Conservation (phyloP, 1,140 invertebrate genomes). For the Agrypnia vestita region DNA sequence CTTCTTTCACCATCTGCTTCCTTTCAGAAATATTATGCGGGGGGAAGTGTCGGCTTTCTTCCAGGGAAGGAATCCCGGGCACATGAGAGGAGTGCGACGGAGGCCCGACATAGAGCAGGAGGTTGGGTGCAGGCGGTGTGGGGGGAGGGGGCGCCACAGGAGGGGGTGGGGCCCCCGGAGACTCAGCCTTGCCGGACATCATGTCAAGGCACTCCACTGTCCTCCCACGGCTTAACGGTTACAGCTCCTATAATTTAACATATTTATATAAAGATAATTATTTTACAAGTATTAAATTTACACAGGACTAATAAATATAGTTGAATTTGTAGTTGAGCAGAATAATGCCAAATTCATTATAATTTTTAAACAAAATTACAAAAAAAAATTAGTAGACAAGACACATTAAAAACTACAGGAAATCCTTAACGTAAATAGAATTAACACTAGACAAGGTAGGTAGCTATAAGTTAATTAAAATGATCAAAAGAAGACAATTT, state of each 20-base stretch:
- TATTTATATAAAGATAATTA: too few relatives aligned
- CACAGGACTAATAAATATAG: too few relatives aligned
- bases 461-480: too few relatives aligned
- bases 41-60: slow-evolving; percentile 18
- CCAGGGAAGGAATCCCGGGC: slow-evolving; percentile 20
- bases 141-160: slow-evolving; percentile 39
- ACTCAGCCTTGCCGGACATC: slow-evolving; percentile 55
- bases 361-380: too few relatives aligned
- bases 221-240: slow-evolving; percentile 25
- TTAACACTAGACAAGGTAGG: too few relatives aligned
- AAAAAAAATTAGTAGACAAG: too few relatives aligned
- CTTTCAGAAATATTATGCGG: slow-evolving; percentile 9
- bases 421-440: too few relatives aligned
- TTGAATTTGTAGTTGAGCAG: too few relatives aligned
- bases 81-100: background rate
- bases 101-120: slow-evolving; percentile 54
- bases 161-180: slow-evolving; percentile 39
- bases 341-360: too few relatives aligned
- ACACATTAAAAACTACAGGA: too few relatives aligned
- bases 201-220: slow-evolving; percentile 41
- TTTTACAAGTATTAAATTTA: too few relatives aligned
- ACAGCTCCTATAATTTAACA: slow-evolving; percentile 33
- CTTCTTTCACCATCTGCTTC: slow-evolving; percentile 40
- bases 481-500: too few relatives aligned
- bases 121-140: slow-evolving; percentile 45